phyloP scores from a whole-genome alignment of 1,140 invertebrate genomes.

The Drosophila tropicalis region DNA sequence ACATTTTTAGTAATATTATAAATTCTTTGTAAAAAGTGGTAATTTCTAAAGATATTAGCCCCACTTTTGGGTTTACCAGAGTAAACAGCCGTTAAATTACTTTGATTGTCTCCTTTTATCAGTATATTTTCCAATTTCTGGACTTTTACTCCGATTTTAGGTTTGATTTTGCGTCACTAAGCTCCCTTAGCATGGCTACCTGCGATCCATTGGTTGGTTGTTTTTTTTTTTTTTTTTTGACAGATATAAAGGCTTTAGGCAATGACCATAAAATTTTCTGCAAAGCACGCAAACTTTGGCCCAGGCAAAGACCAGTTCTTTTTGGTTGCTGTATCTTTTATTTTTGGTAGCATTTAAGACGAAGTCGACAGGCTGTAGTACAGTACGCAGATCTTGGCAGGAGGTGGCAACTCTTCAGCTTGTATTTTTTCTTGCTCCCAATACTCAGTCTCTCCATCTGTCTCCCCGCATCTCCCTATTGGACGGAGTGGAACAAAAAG shows the following conservation, averaged over 20 bases:
- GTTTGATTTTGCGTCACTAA: slow-evolving; percentile 34
- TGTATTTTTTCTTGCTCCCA: slow-evolving; percentile 50
- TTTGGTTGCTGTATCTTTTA: slow-evolving; percentile 38
- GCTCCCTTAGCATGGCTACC: slow-evolving; percentile 34
- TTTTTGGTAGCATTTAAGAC: slow-evolving; percentile 21
- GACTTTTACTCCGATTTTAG: background rate
- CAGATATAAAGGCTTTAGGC: slow-evolving; percentile 18
- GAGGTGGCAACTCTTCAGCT: slow-evolving; percentile 67
- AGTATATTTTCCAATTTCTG: slow-evolving; percentile 26
- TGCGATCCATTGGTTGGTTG: slow-evolving; percentile 15
- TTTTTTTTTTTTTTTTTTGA: slow-evolving; percentile 28
- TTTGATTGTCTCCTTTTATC: slow-evolving; percentile 28
- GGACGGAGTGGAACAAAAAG: slow-evolving; percentile 66
- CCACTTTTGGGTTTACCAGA: background rate
- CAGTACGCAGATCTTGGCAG: slow-evolving; percentile 69
- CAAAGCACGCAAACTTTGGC: slow-evolving; percentile 79
- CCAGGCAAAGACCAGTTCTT: slow-evolving; percentile 62
- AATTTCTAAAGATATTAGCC: too few species aligned
- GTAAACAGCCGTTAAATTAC: slow-evolving; percentile 43
- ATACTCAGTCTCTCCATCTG: slow-evolving; percentile 11
- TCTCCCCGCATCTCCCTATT: slow-evolving; percentile 16
- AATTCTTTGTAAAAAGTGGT: too few species aligned
- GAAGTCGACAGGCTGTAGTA: slow-evolving; percentile 37
- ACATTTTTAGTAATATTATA: too few species aligned
- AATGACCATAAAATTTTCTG: slow-evolving; percentile 58